Percentiles rank a stretch among this genome's conserved stretches.
Conservation (phyloP, 1,140 invertebrate species). For the Drosophila rhopaloa region DNA sequence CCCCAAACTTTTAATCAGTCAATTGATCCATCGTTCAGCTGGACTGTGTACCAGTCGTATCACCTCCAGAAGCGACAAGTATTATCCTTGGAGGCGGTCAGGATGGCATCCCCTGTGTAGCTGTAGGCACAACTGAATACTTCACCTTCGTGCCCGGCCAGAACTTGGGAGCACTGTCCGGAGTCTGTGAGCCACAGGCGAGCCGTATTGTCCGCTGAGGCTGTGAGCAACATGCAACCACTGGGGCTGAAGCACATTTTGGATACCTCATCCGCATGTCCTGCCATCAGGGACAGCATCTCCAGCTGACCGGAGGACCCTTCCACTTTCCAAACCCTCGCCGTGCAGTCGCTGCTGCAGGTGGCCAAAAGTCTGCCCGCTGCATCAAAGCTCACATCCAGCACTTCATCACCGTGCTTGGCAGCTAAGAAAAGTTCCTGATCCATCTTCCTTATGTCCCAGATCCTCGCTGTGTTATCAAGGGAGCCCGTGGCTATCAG, state of each 20-base stretch:
- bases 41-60: conserved; percentile 88
- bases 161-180: conserved; percentile 89
- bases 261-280: conserved; percentile 91
- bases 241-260: conserved; percentile 93
- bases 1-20: conserved; percentile 21
- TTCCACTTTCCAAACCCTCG: conserved; percentile 88
- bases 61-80: conserved; percentile 90
- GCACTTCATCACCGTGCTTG: conserved; percentile 90
- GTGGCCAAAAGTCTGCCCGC: conserved; percentile 89
- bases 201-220: conserved; percentile 90
- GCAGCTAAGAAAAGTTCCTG: conserved; percentile 87
- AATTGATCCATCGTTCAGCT: conserved; percentile 49
- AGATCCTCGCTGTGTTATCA: conserved; percentile 91
- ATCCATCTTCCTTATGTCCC: conserved; percentile 88
- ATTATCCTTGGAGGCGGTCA: conserved; percentile 91
- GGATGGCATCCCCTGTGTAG: conserved; percentile 90
- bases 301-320: conserved; percentile 85
- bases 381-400: conserved; percentile 91
- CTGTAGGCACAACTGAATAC: conserved; percentile 93
- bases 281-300: conserved; percentile 88
- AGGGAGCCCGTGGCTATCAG: conserved; percentile 90
- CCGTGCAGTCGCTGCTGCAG: conserved; percentile 90
- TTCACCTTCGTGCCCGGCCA: conserved; percentile 90
- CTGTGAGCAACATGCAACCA: conserved; percentile 89
- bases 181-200: conserved; percentile 90